phyloP scores from a whole-genome alignment of 1,140 invertebrate genomes.

The Melanaphis sacchari region DNA sequence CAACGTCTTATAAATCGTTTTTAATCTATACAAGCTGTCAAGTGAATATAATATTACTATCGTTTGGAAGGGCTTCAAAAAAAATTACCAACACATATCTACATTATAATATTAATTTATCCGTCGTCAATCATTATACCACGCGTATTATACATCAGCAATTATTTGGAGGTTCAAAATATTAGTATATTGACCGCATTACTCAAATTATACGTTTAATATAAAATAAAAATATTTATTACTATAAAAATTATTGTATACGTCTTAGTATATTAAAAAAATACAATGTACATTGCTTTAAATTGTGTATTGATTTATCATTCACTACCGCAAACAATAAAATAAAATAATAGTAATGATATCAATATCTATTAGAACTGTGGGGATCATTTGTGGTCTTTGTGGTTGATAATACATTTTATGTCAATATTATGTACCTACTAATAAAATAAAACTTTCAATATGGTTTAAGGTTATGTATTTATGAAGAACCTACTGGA shows the following conservation, averaged over 20 bases:
- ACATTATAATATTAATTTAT: not conserved
- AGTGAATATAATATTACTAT: not conserved
- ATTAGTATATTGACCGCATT: not conserved
- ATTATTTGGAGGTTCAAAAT: not conserved
- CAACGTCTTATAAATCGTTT: not conserved
- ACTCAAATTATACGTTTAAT: not conserved
- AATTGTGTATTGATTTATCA: not conserved
- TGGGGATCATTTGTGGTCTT: not conserved
- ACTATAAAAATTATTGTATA: not conserved
- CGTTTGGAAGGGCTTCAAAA: not conserved
- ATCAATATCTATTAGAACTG: not conserved
- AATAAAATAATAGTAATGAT: not conserved
- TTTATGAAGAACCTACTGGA: not conserved
- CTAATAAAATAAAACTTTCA: not conserved
- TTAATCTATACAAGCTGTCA: not conserved
- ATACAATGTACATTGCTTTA: not conserved
- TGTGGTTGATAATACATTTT: not conserved
- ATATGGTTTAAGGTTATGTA: not conserved
- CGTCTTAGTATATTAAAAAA: not conserved
- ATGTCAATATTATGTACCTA: not conserved
- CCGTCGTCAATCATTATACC: not conserved
- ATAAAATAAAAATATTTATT: no score
- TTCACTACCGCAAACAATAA: not conserved
- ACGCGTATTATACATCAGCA: not conserved
- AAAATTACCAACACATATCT: not conserved